These are phyloP conservation scores for Lutjanus erythropterus DNA, from an alignment of 2,113 vertebrate genomes.

Conservation along the genomic window DNA sequence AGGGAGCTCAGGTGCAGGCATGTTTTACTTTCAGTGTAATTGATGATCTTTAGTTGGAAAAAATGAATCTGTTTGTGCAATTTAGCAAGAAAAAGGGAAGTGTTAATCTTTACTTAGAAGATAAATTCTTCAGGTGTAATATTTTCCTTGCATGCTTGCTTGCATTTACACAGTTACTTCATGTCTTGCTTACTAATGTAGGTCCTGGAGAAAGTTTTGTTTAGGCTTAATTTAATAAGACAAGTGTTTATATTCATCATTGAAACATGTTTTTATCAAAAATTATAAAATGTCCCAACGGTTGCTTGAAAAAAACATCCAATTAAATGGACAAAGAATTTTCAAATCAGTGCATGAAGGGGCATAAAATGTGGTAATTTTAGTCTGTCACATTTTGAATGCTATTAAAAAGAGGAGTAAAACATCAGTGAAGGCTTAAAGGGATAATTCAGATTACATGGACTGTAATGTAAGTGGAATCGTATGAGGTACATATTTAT, in stretches of 20 bases:
- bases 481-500: no score
- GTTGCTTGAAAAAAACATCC: constrained; percentile 24
- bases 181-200: constrained; percentile 2
- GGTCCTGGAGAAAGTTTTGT: constrained; percentile 4
- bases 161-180: neutral
- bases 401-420: constrained; percentile 23
- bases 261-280: constrained; percentile 23
- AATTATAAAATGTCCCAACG: constrained; percentile 12
- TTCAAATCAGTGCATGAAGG: constrained; percentile 8
- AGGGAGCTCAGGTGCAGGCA: constrained; percentile 37
- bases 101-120: constrained; percentile 13
- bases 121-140: constrained; percentile 6
- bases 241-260: neutral
- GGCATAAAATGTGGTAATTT: constrained; percentile 25
- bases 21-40: constrained; percentile 41
- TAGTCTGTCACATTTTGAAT: constrained; percentile 8
- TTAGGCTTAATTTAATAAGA: constrained; percentile 22
- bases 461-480: no score
- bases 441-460: no score
- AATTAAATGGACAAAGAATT: constrained; percentile 8
- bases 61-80: constrained; percentile 25
- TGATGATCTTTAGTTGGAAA: constrained; percentile 35
- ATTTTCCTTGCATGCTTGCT: no score
- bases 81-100: constrained; percentile 35
- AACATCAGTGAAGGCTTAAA: neutral